phyloP scores from a whole-genome alignment of 2,113 vertebrate genomes.

The Oncorhynchus keta region DNA sequence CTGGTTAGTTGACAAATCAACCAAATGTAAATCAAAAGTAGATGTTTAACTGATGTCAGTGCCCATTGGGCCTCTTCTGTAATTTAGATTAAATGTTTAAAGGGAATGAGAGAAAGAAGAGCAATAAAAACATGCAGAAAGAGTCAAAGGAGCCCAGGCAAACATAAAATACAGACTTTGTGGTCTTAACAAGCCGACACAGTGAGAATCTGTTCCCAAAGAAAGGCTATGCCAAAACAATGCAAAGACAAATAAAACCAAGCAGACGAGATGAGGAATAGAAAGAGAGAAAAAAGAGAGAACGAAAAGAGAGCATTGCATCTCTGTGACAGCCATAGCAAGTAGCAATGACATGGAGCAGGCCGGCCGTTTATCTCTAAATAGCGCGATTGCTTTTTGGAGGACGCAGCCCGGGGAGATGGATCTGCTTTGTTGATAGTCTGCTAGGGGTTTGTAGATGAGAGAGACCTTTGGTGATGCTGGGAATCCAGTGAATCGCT shows the following conservation, averaged over 20 bases:
- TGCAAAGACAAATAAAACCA: slow-evolving; percentile 1
- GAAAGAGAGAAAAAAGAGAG: slow-evolving; percentile 7
- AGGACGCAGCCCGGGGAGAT: slow-evolving; percentile 29
- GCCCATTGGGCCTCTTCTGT: slow-evolving; percentile 48
- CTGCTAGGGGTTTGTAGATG: slow-evolving; percentile 46
- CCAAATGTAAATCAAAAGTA: no score
- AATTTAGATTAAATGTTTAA: slow-evolving; percentile 74
- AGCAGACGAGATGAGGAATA: slow-evolving; percentile 14
- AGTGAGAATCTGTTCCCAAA: slow-evolving; percentile 3
- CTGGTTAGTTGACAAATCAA: no score
- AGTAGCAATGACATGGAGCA: slow-evolving; percentile 35
- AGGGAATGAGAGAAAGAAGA: slow-evolving; percentile 59
- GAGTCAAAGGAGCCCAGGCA: slow-evolving; percentile 52
- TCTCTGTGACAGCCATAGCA: slow-evolving; percentile 10
- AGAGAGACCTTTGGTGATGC: slow-evolving; percentile 26
- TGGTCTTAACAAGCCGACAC: slow-evolving; percentile 29
- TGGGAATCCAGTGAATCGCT: slow-evolving; percentile 31
- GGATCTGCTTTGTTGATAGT: slow-evolving; percentile 6
- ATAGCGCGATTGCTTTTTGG: slow-evolving; percentile 30
- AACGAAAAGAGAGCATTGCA: not conserved
- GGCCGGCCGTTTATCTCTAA: slow-evolving; percentile 13
- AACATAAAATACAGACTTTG: slow-evolving; percentile 40
- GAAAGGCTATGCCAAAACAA: not conserved
- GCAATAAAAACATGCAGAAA: slow-evolving; percentile 44
- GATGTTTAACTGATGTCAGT: no score